Percentiles rank a stretch among this genome's conserved stretches.
phyloP scores from a whole-genome alignment of 2,797 vertebrate genomes.

The Tragopan temminckii region DNA sequence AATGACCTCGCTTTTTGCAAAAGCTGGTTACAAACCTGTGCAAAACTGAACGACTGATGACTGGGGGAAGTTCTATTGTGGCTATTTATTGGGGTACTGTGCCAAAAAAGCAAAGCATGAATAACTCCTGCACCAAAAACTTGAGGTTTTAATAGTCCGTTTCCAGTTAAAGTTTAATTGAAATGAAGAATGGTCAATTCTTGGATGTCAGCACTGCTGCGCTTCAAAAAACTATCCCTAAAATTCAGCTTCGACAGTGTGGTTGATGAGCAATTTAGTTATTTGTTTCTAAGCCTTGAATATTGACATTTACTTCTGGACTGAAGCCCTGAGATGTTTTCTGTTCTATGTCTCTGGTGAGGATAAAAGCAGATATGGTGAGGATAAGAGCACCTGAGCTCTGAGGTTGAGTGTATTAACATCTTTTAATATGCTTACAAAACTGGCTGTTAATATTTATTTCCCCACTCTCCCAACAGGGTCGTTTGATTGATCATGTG shows the following conservation, averaged over 20 bases:
- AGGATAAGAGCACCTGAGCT: background rate
- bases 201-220: background rate
- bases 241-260: background rate
- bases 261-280: background rate
- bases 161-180: background rate
- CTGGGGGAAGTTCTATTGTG: background rate
- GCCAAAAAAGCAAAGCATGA: background rate
- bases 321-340: background rate
- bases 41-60: background rate
- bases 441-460: background rate
- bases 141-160: background rate
- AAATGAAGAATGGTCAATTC: background rate
- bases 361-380: background rate
- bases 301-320: background rate
- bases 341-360: background rate
- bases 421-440: background rate
- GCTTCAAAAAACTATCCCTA: background rate
- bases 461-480: conserved; percentile 78
- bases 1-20: background rate
- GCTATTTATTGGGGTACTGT: background rate
- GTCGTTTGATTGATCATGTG: conserved; percentile 97
- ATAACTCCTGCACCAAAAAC: background rate
- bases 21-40: background rate
- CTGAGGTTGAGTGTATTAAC: background rate
- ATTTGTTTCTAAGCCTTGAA: background rate